Evolutionary conservation across 1,140 invertebrate genomes (phyloP), one percentile per base, ranked within the genome.

Genomic region (Pseudomyrmex flavicornis): DNA sequence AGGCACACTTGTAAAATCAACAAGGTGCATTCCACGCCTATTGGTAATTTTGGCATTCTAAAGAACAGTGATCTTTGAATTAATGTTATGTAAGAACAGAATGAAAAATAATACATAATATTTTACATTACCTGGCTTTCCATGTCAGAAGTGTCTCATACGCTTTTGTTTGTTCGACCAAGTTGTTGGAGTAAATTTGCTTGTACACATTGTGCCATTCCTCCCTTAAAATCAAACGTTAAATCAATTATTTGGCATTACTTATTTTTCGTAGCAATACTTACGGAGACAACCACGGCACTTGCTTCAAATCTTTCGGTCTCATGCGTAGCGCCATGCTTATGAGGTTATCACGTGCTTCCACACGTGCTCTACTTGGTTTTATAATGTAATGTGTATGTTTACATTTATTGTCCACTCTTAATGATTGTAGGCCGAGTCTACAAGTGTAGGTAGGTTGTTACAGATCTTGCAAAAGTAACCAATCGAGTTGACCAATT

Each of bases 1-100:
- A 95, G 68, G 22, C 91, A 92, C 2, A 96, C 96, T 93, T 96
- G 95, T n/a, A 97, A 90, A 58, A 97, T 91, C 20, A 94, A 95
- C 48, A 96, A 90, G 2, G 96, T 96, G 22, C 96, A 96, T 89
- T 97, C 96, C 22, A 97, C 95, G 2, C 96, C 96, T 44, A 96
- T 95, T 13, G 96, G 96, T 82, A 97, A 89, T 82, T 95, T 95
- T n/a, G 96, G 95, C 77, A 95, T 95, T 80, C 96, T 94, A 77
- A 77, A 85, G n/a, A 26, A 61, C 50, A 50, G 7, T 50, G 9
- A 83, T 58, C 66, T 65, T 46, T 12, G 35, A 35, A 35, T 26
- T 59, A 62, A 13, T 69, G 58, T 10, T 35, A 13, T 20, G 5
- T 35, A 35, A 35, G 35, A 35, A 35, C 5, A 35, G 5, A 35